Evolutionary conservation across 35 echinoderm and acorn worm species (phyloP), one percentile per base, ranked within the genome.

Genomic region (Amphiura filiformis): DNA sequence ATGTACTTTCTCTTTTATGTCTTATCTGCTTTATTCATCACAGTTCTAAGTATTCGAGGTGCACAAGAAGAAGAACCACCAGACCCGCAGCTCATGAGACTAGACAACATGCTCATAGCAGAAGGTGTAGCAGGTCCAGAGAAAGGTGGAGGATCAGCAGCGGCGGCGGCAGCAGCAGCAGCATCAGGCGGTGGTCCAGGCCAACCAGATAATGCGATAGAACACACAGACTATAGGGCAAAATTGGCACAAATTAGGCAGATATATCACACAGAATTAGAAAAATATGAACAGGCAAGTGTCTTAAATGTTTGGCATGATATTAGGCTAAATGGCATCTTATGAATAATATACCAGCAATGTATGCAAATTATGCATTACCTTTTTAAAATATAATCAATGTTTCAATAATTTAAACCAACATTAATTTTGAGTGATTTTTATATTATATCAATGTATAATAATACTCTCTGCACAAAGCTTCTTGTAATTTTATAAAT

Each of bases 91-190:
- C 84, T 99, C 41, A 99, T 99, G 96, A 85, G 96, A 34, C 81
- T 99, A 37, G 96, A 99, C 87, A 99, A 99, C 90, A 99, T 99
- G 96, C 82, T 99, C 15, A 99, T 99, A 94, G 96, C 96, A 31
- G 96, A 99, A 80, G 96, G 96, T 0, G 96, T 99, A 31, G 96
- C 96, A 12, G 96, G 96, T 76, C 96, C 96, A 34, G 96, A 99
- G 88, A 99, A 99, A 61, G 96, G 96, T 13, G 96, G 96, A 0
- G 96, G 96, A 23, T 99, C 96, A 28, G 96, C 96, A 12, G 96
- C 96, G 65, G 96, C 96, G 1, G 96, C 93, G 0, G 96, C 96
- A 30, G 96, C 96, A 37, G 93, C 96, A 9, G 96, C 96, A 36
- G 96, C 96, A 78, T 94, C 96, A 18, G 96, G 96, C 31, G 96